Conservation (phyloP, 35 echinoderm and acorn worm genomes). For the Lytechinus pictus region DNA sequence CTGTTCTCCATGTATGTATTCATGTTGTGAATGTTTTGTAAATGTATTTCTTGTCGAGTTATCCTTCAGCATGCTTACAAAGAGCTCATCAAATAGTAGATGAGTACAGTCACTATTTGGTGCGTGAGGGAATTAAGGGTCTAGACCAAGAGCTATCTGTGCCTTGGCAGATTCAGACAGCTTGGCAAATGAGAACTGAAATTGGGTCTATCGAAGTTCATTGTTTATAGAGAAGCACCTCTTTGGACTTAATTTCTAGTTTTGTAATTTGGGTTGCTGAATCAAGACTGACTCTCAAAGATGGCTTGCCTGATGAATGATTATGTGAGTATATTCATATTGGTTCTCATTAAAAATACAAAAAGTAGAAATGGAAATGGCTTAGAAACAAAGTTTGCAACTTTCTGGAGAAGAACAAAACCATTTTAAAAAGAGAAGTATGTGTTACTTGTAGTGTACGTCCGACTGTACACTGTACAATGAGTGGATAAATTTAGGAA, state of each 20-base stretch:
- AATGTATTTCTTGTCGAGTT: conserved; percentile 19
- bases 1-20: background rate
- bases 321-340: background rate
- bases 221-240: background rate
- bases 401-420: background rate
- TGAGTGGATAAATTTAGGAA: conserved; percentile 5
- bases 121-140: background rate
- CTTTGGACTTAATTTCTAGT: background rate
- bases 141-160: background rate
- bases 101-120: background rate
- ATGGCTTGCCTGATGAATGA: background rate
- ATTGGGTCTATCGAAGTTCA: background rate
- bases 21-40: conserved; percentile 27
- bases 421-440: background rate
- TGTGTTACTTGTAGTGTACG: background rate
- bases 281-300: background rate
- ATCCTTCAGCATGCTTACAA: background rate
- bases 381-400: background rate
- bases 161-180: background rate
- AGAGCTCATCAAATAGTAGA: background rate
- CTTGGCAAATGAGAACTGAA: background rate
- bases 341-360: background rate
- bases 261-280: background rate
- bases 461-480: background rate
- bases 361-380: background rate